Conservation (phyloP, 2,113 vertebrate genomes). For the Oplegnathus fasciatus region DNA sequence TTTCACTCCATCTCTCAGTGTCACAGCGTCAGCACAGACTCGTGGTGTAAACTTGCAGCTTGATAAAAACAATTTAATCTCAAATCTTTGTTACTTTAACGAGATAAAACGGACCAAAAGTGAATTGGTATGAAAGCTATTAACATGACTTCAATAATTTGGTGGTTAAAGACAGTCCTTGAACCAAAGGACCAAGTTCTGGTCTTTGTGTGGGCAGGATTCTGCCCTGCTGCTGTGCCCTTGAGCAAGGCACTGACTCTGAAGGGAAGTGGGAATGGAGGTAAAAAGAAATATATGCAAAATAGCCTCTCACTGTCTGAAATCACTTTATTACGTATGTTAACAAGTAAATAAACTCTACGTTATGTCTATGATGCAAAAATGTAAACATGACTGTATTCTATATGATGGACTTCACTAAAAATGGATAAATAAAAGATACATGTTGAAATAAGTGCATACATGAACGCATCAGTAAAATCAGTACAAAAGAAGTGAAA, state of each 20-base stretch:
- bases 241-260: not conserved
- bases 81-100: not conserved
- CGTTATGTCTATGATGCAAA: not conserved
- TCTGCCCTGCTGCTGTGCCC: not conserved
- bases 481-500: not conserved
- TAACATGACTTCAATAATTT: not conserved
- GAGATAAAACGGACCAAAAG: not conserved
- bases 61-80: not conserved
- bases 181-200: not conserved
- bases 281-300: not conserved
- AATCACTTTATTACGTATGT: not conserved
- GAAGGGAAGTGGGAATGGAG: no score
- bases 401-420: not conserved
- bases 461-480: not conserved
- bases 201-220: not conserved
- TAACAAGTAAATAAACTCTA: not conserved
- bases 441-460: not conserved
- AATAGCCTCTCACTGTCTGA: not conserved
- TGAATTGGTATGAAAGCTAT: not conserved
- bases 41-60: not conserved
- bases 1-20: not conserved
- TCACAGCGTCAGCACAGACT: not conserved
- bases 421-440: not conserved
- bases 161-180: not conserved
- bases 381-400: not conserved